Evolutionary conservation across 2,888 invertebrate genomes (phyloP).

Genomic region (Gymnoscelis rufifasciata): DNA sequence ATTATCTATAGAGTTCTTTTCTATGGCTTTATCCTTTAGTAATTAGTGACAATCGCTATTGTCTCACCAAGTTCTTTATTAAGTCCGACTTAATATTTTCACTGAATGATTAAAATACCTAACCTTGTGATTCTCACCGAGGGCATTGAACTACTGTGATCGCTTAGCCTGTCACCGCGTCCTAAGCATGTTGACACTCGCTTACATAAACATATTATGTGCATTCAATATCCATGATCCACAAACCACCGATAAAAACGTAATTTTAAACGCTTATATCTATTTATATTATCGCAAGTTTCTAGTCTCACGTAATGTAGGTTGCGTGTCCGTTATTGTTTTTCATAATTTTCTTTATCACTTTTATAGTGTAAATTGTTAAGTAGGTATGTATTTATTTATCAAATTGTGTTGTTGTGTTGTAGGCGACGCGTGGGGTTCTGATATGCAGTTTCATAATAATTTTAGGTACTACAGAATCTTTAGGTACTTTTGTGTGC

Average conservation of each 20-base stretch:
- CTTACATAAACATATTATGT: conserved; percentile 34
- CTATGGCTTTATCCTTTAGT: no score
- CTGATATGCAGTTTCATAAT: conserved; percentile 12
- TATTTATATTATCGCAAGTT: conserved; percentile 36
- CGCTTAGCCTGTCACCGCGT: conserved; percentile 24
- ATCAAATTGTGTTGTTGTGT: conserved; percentile 15
- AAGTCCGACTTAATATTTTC: background rate
- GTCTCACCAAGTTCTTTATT: background rate
- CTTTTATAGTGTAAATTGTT: conserved; percentile 13
- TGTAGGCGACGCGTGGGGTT: conserved; percentile 26
- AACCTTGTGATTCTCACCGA: conserved; percentile 1
- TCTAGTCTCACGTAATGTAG: conserved; percentile 22
- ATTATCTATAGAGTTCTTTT: no score
- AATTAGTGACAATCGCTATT: no score
- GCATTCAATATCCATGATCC: conserved; percentile 39
- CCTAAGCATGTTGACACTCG: conserved; percentile 42
- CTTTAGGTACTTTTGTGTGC: no score
- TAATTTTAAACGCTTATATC: conserved; percentile 33
- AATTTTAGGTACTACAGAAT: no score
- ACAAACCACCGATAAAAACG: conserved; percentile 37
- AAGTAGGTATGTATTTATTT: conserved; percentile 5
- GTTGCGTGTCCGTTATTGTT: conserved; percentile 22
- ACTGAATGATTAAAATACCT: background rate
- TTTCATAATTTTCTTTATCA: conserved; percentile 20
- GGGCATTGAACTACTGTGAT: conserved; percentile 12